Conservation (phyloP, 2,888 invertebrate genomes). For the Pandemis heparana region DNA sequence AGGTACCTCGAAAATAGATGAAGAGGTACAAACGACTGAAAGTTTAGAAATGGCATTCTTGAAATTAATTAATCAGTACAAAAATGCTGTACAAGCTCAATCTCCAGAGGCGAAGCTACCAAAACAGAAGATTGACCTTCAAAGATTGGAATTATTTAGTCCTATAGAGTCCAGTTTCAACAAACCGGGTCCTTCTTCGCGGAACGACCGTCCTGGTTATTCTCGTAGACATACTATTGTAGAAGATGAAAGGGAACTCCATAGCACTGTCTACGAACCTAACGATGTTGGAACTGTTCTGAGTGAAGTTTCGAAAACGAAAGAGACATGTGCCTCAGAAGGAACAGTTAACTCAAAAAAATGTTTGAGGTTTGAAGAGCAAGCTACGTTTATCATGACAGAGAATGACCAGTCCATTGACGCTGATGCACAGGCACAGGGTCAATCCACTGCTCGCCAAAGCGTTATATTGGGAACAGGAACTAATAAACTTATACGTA, state of each 20-base stretch:
- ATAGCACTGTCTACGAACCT: slow-evolving; percentile 55
- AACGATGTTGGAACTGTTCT: background rate
- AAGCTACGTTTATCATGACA: slow-evolving; percentile 53
- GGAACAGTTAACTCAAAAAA: slow-evolving; percentile 47
- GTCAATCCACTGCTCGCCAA: background rate
- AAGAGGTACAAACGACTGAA: slow-evolving; percentile 68
- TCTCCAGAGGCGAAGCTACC: background rate
- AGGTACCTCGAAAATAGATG: slow-evolving; percentile 48
- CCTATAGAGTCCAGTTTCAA: background rate
- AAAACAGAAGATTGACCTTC: background rate
- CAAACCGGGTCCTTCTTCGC: background rate
- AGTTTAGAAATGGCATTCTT: slow-evolving; percentile 61
- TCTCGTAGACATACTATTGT: slow-evolving; percentile 8
- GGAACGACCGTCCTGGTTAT: background rate
- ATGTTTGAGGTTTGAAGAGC: slow-evolving; percentile 68
- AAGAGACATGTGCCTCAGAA: slow-evolving; percentile 34
- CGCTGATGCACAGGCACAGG: background rate
- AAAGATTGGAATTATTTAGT: background rate
- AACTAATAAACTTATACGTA: background rate
- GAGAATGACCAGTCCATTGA: slow-evolving; percentile 20
- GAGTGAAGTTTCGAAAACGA: background rate
- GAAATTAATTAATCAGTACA: slow-evolving; percentile 19
- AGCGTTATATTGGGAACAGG: background rate
- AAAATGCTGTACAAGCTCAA: background rate
- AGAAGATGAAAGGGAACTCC: slow-evolving; percentile 59